Conservation (phyloP, 2,113 vertebrate species). For the Poeciliopsis prolifica region DNA sequence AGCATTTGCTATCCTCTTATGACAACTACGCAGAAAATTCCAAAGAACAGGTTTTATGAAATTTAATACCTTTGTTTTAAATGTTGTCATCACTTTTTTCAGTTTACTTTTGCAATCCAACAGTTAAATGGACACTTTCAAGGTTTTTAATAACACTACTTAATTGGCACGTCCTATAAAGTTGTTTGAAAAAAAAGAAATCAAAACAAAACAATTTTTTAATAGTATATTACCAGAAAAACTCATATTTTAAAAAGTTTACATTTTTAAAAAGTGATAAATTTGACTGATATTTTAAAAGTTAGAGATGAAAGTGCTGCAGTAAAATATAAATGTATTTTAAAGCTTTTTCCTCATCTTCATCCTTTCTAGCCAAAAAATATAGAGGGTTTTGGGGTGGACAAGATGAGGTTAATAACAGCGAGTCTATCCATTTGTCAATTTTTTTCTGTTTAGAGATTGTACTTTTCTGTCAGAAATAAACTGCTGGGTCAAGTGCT, state of each 20-base stretch:
- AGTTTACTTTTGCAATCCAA: too few species aligned
- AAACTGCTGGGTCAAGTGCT: conserved; percentile 11
- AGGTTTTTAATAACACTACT: too few species aligned
- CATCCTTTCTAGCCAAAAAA: not conserved
- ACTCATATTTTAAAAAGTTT: too few species aligned
- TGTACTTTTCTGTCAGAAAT: conserved; percentile 7
- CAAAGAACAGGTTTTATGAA: not conserved
- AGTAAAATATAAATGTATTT: too few species aligned
- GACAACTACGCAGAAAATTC: too few species aligned
- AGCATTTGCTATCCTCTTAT: not conserved
- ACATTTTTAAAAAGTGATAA: too few species aligned
- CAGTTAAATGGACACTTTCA: too few species aligned
- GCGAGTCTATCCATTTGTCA: conserved; percentile 4
- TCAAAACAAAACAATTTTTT: too few species aligned
- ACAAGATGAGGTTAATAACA: not conserved
- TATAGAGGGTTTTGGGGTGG: not conserved
- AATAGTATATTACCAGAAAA: too few species aligned
- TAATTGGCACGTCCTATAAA: too few species aligned
- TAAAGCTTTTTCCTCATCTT: too few species aligned
- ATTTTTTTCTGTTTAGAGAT: not conserved
- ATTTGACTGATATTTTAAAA: not conserved
- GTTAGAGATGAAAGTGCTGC: not conserved
- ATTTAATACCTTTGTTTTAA: not conserved
- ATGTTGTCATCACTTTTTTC: not conserved
- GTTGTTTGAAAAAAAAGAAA: too few species aligned